Percentiles rank a stretch among this genome's conserved stretches.
Evolutionary conservation across 23 tunicate species (phyloP).

Genomic region (Halocynthia roretzi): DNA sequence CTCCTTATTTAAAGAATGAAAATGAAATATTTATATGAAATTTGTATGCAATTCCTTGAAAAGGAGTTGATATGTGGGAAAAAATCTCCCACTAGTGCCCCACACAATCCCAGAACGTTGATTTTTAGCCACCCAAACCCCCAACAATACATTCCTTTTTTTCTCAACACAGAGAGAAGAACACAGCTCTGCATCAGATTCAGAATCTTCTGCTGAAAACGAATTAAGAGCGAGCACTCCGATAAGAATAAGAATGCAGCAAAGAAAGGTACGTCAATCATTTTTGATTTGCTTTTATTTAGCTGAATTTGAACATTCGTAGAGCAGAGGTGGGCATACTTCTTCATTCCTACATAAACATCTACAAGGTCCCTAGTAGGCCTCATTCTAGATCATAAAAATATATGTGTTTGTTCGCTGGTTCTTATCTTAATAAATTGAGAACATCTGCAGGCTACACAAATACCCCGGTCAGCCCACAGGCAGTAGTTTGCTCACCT

Average conservation of each 20-base stretch:
- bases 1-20: no score
- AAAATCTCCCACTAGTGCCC: neutral
- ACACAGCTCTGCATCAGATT: constrained; percentile 35
- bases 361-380: no score
- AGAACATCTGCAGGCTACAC: no score
- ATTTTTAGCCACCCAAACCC: no score
- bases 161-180: constrained; percentile 40
- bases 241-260: constrained; percentile 47
- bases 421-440: no score
- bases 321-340: neutral
- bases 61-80: neutral
- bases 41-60: neutral
- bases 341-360: no score
- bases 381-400: no score
- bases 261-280: constrained; percentile 39
- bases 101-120: no score
- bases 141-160: neutral
- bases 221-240: constrained; percentile 29
- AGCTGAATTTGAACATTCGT: neutral
- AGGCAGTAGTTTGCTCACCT: no score
- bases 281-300: neutral
- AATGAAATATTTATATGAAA: no score
- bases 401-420: no score
- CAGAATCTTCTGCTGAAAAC: constrained; percentile 27
- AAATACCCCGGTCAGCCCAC: no score